phyloP scores from a whole-genome alignment of 2,797 vertebrate species.

The Sebastes cheni region DNA sequence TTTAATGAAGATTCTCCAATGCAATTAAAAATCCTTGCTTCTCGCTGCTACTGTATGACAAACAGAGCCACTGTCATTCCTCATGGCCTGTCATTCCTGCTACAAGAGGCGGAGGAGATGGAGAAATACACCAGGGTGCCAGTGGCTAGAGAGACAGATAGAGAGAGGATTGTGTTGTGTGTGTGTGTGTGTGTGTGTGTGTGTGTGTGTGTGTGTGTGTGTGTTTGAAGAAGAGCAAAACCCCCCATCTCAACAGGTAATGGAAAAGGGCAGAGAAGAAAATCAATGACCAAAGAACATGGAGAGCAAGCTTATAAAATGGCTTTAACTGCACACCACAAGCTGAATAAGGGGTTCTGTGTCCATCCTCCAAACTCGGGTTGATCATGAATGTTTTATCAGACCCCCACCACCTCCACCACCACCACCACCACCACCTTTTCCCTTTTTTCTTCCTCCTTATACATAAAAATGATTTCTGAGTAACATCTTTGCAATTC shows the following conservation, averaged over 20 bases:
- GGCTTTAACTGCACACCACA: constrained; percentile 68
- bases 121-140: constrained; percentile 79
- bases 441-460: constrained; percentile 7
- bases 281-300: constrained; percentile 80
- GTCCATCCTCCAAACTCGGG: constrained; percentile 52
- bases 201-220: constrained; percentile 40
- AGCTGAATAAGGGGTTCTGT: constrained; percentile 67
- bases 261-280: constrained; percentile 75
- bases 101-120: constrained; percentile 73
- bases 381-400: constrained; percentile 66
- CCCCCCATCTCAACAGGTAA: constrained; percentile 82
- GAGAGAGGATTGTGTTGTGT: constrained; percentile 58
- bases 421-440: constrained; percentile 3
- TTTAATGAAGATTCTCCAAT: constrained; percentile 98
- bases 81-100: constrained; percentile 77
- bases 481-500: constrained; percentile 52
- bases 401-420: not conserved
- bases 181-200: constrained; percentile 22
- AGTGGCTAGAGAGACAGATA: constrained; percentile 72
- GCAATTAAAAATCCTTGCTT: constrained; percentile 97
- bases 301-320: constrained; percentile 76
- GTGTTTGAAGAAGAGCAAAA: constrained; percentile 64
- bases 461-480: constrained; percentile 29
- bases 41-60: constrained; percentile 88
- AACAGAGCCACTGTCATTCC: constrained; percentile 82